Conservation (phyloP, 2,113 vertebrate species). For the Empidonax traillii region DNA sequence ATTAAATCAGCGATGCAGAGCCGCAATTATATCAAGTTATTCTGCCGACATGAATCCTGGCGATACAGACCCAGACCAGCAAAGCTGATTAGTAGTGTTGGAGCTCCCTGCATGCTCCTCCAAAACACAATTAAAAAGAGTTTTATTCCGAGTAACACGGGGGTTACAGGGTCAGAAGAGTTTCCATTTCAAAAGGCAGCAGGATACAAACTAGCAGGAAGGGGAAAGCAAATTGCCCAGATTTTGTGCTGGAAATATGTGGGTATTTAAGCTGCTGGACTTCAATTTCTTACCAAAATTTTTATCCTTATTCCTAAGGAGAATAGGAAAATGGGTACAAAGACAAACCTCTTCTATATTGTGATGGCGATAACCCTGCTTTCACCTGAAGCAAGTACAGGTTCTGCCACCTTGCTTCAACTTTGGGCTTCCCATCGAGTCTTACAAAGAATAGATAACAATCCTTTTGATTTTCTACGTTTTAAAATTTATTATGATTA, state of each 20-base stretch:
- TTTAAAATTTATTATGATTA: background rate
- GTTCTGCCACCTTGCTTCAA: background rate
- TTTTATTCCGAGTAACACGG: constrained; percentile 63
- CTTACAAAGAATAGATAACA: background rate
- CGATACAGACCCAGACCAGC: constrained; percentile 50
- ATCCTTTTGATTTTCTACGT: background rate
- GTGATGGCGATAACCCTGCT: background rate
- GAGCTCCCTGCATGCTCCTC: constrained; percentile 50
- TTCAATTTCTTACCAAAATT: constrained; percentile 17
- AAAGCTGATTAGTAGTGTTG: constrained; percentile 73
- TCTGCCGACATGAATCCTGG: constrained; percentile 48
- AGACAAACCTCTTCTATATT: background rate
- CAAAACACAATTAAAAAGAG: constrained; percentile 74
- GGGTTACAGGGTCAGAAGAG: constrained; percentile 70
- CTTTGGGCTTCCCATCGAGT: background rate
- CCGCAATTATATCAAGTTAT: constrained; percentile 60
- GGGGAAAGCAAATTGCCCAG: constrained; percentile 48
- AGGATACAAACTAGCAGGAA: constrained; percentile 51
- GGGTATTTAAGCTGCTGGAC: constrained; percentile 25
- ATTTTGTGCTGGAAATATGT: constrained; percentile 49
- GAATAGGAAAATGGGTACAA: constrained; percentile 8
- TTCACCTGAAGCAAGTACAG: background rate
- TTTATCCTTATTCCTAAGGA: constrained; percentile 4
- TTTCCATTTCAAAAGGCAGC: constrained; percentile 73
- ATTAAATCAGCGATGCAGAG: constrained; percentile 37